Evolutionary conservation across 2,888 invertebrate species (phyloP), one percentile per base, ranked within the genome.

Genomic region (Hyppa rectilinea): DNA sequence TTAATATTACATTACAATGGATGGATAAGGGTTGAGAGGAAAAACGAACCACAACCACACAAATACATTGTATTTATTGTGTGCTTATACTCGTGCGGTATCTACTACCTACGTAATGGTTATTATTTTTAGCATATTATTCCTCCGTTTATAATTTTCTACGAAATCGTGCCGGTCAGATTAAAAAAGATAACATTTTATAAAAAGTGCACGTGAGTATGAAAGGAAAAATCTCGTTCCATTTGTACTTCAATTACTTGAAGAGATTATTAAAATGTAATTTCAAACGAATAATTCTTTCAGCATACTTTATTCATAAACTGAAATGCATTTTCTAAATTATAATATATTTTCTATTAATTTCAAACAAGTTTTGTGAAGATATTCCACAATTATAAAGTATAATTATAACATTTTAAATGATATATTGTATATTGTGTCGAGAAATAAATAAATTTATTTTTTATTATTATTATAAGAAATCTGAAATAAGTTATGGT

Each of bases 401-500:
- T n/a, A n/a, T n/a, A n/a, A n/a, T n/a, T n/a, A n/a, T n/a, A n/a
- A n/a, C n/a, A n/a, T n/a, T n/a, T n/a, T n/a, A n/a, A n/a, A n/a
- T n/a, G n/a, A n/a, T n/a, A n/a, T n/a, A n/a, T n/a, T n/a, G n/a
- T n/a, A n/a, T n/a, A n/a, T n/a, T n/a, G n/a, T n/a, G n/a, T n/a
- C n/a, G n/a, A n/a, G n/a, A n/a, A n/a, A n/a, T n/a, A n/a, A n/a
- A n/a, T n/a, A n/a, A n/a, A n/a, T n/a, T n/a, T n/a, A n/a, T n/a
- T n/a, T n/a, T n/a, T n/a, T n/a, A n/a, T n/a, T n/a, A n/a, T n/a
- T n/a, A n/a, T n/a, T n/a, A n/a, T n/a, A n/a, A n/a, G n/a, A n/a
- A n/a, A n/a, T n/a, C n/a, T 17, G 43, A 66, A 69, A 70, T 45
- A 58, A 58, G 52, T 74, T 29, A 66, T 72, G 53, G 34, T 76